phyloP scores from a whole-genome alignment of 2,888 invertebrate genomes.

The Eudemis profundana region DNA sequence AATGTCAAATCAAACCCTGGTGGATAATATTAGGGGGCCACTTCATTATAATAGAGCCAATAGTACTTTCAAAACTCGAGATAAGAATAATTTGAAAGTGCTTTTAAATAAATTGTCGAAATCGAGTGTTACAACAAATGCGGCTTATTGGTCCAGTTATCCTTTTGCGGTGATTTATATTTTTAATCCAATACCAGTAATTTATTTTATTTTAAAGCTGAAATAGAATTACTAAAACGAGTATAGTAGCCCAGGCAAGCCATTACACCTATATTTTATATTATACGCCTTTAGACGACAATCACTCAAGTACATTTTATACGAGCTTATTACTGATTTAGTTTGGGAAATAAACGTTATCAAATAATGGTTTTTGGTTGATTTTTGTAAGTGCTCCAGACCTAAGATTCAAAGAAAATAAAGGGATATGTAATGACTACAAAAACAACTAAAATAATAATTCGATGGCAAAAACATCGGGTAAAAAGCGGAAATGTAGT shows the following conservation, averaged over 20 bases:
- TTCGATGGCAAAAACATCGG: too few species aligned
- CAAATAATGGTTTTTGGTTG: too few species aligned
- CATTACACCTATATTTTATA: too few species aligned
- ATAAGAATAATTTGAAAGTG: not conserved
- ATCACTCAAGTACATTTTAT: too few species aligned
- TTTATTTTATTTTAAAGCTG: not conserved
- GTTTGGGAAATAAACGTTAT: too few species aligned
- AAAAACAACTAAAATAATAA: too few species aligned
- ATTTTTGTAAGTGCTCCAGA: slow-evolving; percentile 8
- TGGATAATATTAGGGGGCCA: not conserved
- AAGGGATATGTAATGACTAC: too few species aligned
- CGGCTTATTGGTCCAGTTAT: slow-evolving; percentile 63
- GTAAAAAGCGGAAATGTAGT: too few species aligned
- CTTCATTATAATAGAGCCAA: not conserved
- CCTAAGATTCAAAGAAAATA: too few species aligned
- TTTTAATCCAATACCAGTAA: slow-evolving; percentile 72
- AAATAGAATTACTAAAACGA: not conserved
- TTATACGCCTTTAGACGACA: too few species aligned
- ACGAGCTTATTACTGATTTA: too few species aligned
- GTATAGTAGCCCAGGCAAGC: too few species aligned
- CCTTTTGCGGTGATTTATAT: slow-evolving; percentile 72
- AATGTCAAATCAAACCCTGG: slow-evolving; percentile 25
- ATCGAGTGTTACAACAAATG: not conserved
- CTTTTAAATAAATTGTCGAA: slow-evolving; percentile 8
- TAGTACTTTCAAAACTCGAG: not conserved